Evolutionary conservation across 64 coral and sea anemone genomes (phyloP).

Genomic region (Montipora efflorescens): DNA sequence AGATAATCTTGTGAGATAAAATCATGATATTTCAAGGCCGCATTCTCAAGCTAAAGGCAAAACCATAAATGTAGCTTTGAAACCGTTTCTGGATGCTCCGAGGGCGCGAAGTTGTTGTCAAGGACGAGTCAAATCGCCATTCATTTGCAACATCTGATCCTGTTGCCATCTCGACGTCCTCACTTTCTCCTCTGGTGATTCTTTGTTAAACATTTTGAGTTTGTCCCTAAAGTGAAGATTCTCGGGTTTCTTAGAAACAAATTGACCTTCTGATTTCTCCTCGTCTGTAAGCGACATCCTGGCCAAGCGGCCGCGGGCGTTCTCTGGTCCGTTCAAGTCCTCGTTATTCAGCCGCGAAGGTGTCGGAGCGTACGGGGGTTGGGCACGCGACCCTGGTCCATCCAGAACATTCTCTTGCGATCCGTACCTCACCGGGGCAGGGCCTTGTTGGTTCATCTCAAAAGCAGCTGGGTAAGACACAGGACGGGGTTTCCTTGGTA

Average conservation of each 20-base stretch:
- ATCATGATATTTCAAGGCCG: background rate
- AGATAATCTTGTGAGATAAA: background rate
- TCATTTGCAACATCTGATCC: conserved; percentile 68
- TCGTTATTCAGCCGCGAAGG: conserved; percentile 60
- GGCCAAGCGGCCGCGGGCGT: conserved; percentile 58
- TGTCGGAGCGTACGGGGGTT: conserved; percentile 41
- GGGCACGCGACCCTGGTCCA: conserved; percentile 22
- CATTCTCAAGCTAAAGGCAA: background rate
- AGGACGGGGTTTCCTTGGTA: conserved; percentile 55
- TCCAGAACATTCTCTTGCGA: conserved; percentile 57
- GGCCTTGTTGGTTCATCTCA: conserved; percentile 51
- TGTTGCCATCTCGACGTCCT: conserved; percentile 80
- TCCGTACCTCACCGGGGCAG: conserved; percentile 29
- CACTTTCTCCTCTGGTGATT: conserved; percentile 69
- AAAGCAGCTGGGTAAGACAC: conserved; percentile 60
- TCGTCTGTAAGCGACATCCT: conserved; percentile 84
- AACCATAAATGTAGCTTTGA: background rate
- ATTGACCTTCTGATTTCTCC: conserved; percentile 70
- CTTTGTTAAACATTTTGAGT: conserved; percentile 91
- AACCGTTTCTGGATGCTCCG: background rate
- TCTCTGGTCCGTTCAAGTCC: conserved; percentile 38
- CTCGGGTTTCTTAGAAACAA: conserved; percentile 84
- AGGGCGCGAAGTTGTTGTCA: background rate
- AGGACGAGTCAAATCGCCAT: conserved; percentile 50
- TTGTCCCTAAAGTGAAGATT: conserved; percentile 85